A percentile compares a stretch with the other conserved stretches of the same genome.
Evolutionary conservation across 1,140 invertebrate genomes (phyloP).

Genomic region (Bombus polaris): DNA sequence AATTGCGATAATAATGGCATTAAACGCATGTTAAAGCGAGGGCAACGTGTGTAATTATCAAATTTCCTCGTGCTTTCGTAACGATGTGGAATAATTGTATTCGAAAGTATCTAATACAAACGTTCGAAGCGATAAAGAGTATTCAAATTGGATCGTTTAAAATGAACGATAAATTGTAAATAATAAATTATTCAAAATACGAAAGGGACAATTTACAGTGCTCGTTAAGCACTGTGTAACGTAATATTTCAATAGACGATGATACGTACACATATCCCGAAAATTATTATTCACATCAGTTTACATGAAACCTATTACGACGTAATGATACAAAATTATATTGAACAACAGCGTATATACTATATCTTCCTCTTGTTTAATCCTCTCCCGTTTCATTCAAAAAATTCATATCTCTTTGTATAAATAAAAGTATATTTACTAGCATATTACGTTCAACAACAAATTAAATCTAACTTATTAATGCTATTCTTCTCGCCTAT

Average conservation of each 20-base stretch:
- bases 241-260: background rate
- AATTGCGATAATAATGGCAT: conserved; percentile 1
- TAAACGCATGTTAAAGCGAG: background rate
- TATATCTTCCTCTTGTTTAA: no score
- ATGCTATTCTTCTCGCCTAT: background rate
- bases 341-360: background rate
- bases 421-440: background rate
- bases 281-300: background rate
- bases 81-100: background rate
- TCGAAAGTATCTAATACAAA: background rate
- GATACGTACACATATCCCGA: background rate
- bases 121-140: background rate
- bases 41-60: background rate
- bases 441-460: background rate
- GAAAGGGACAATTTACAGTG: background rate
- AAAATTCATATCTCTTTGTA: background rate
- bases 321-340: background rate
- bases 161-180: background rate
- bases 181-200: background rate
- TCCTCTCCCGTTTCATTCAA: no score
- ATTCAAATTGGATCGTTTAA: background rate
- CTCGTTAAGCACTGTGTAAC: background rate
- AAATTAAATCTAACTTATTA: background rate
- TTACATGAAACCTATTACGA: background rate
- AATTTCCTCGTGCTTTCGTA: background rate